Evolutionary conservation across 2,888 invertebrate species (phyloP).

Genomic region (Automeris io): DNA sequence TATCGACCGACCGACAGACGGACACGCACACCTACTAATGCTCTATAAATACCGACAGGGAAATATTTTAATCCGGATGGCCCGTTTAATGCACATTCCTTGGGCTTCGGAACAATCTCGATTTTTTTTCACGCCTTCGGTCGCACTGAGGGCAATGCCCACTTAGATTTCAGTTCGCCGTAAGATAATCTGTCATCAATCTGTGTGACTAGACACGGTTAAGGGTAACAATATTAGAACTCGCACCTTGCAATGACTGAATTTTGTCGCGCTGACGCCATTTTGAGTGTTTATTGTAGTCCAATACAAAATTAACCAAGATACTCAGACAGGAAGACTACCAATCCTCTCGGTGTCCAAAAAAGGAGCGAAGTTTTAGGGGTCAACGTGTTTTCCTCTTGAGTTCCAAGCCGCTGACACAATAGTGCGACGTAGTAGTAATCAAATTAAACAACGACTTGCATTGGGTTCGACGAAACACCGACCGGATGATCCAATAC

Average conservation of each 20-base stretch:
- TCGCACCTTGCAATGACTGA: slow-evolving; percentile 28
- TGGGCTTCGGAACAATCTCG: slow-evolving; percentile 49
- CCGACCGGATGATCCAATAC: slow-evolving; percentile 54
- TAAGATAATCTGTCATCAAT: slow-evolving; percentile 45
- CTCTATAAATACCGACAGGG: slow-evolving; percentile 69
- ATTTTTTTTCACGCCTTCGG: slow-evolving; percentile 44
- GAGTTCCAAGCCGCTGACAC: slow-evolving; percentile 67
- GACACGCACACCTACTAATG: slow-evolving; percentile 66
- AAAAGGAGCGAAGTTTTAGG: slow-evolving; percentile 62
- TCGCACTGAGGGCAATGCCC: slow-evolving; percentile 42
- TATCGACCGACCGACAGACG: slow-evolving; percentile 58
- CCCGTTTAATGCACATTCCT: slow-evolving; percentile 70
- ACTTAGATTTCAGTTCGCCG: slow-evolving; percentile 37
- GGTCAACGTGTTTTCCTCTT: slow-evolving; percentile 69
- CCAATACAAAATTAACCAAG: slow-evolving; percentile 9
- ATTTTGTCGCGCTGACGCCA: slow-evolving; percentile 36
- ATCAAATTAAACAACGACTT: slow-evolving; percentile 59
- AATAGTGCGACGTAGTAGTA: slow-evolving; percentile 48
- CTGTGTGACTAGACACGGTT: slow-evolving; percentile 50
- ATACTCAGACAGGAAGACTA: slow-evolving; percentile 42
- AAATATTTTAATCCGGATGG: slow-evolving; percentile 75
- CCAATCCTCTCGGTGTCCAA: slow-evolving; percentile 47
- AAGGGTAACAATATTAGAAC: slow-evolving; percentile 45
- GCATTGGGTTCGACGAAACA: slow-evolving; percentile 51
- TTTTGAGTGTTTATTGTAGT: slow-evolving; percentile 9